Conservation (phyloP, 2,797 vertebrate genomes). For the Aselliscus stoliczkanus region DNA sequence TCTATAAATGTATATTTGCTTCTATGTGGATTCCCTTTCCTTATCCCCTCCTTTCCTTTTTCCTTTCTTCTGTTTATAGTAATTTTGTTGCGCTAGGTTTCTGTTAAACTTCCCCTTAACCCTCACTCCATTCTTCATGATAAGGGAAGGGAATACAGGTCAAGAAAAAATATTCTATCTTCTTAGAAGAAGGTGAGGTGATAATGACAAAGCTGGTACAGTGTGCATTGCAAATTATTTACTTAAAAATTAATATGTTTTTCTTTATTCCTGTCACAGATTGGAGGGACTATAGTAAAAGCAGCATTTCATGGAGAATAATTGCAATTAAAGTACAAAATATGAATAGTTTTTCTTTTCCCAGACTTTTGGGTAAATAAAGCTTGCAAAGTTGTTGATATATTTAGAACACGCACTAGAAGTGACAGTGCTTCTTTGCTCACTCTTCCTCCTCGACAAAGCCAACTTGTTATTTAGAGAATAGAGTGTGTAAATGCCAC, state of each 20-base stretch:
- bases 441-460: neutral
- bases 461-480: neutral
- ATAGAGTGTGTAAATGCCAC: neutral
- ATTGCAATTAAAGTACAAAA: neutral
- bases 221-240: neutral
- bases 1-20: neutral
- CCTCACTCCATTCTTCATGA: neutral
- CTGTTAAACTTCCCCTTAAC: neutral
- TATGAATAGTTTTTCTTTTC: neutral
- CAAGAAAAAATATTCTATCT: neutral
- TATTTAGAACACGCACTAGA: neutral
- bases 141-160: neutral
- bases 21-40: neutral
- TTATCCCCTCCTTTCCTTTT: neutral
- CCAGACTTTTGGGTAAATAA: neutral
- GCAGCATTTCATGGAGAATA: neutral
- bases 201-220: neutral
- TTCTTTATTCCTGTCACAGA: neutral
- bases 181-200: neutral
- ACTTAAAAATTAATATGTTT: neutral
- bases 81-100: neutral
- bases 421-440: neutral
- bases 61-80: neutral
- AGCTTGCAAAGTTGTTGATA: neutral
- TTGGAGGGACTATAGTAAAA: neutral